Evolutionary conservation across 1,140 invertebrate species (phyloP), one percentile per base, ranked within the genome.

Genomic region (Campoletis sonorensis): DNA sequence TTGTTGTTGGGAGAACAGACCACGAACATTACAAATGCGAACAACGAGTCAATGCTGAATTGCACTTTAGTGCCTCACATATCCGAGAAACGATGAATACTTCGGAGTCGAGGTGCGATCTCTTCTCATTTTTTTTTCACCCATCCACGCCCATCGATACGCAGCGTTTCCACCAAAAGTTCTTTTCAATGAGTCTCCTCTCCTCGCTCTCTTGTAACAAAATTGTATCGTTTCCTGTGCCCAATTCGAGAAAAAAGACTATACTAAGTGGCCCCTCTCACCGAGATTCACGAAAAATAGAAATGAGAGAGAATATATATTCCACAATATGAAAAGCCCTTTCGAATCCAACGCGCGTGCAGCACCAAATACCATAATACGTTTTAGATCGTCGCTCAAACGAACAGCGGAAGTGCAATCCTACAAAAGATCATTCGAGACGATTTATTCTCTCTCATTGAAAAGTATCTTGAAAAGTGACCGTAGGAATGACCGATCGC

Each of bases 201-300:
- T 64, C 51, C 27, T 26, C 72, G 4, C 18, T 67, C 78, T 37
- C 54, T 26, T 79, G 82, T 79, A 81, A 85, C 75, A 84, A 85
- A 83, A 87, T 90, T 90, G 87, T 90, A 86, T 86, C 85, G 83
- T 77, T 88, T 88, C 84, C 85, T 86, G 84, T 80, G 11, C 5
- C 80, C 67, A 79, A 82, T 86, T 84, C 81, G 82, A 84, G 8
- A 64, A 26, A 26, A 23, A 79, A 78, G 82, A 49, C 26, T 45
- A 30, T 16, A 58, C 86, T 84, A 85, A 88, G 80, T 88, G 83
- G 81, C 83, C 80, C 76, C 81, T 75, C 18, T 75, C 54, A 16
- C n/a, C 2, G n/a, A n/a, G n/a, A 83, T 73, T 67, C 40, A 68
- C 70, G 79, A 30, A 86, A 85, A 85, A 82, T n/a, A 83, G n/a